Base-by-base conservation (phyloP, 2,797 vertebrate species). In the Columba guinea region DNA sequence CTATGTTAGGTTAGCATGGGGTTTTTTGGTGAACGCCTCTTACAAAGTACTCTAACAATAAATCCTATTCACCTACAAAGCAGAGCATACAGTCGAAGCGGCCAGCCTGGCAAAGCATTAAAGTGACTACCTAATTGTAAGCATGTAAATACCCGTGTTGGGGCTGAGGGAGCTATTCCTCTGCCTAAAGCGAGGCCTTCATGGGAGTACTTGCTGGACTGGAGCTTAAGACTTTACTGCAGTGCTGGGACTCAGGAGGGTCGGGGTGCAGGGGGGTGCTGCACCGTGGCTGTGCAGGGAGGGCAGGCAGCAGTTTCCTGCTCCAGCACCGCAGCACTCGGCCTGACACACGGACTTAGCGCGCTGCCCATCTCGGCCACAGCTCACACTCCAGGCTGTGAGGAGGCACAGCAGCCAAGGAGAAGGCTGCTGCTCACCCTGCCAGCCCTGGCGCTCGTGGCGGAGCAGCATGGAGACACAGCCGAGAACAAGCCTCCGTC, bases 311-410 rank as follows among this genome's bases (percentile, higher is more conserved):
- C 2, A 27, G 56, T 8, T 28, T 35, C 46, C 49, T 39, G 67
- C 62, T 34, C 7, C 15, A 5, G 39, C 46, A 23, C 60, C 6
- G 67, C 60, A 20, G 56, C 3, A 32, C 32, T 23, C 48, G 26
- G 30, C 44, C 84, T 15, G 49, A 55, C 34, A 1, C 1, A 24
- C 0, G 3, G 12, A 30, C 20, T 20, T 1, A 9, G 49, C 1
- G 0, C 5, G 56, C 70, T 39, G 32, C 28, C 22, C 52, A 16
- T 63, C 26, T 24, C 53, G 9, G 53, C 3, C 3, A 12, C 27
- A 35, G 91, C 78, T 48, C 18, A 0, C 4, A 8, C 0, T 0
- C 34, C 85, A 19, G 32, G 49, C 58, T 60, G 39, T 0, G 0
- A 67, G 56, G 0, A 67, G 56, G 48, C 41, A 20, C 3, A 6